phyloP scores from a whole-genome alignment of 2,797 vertebrate species.

The Tenualosa thibaudeaui region DNA sequence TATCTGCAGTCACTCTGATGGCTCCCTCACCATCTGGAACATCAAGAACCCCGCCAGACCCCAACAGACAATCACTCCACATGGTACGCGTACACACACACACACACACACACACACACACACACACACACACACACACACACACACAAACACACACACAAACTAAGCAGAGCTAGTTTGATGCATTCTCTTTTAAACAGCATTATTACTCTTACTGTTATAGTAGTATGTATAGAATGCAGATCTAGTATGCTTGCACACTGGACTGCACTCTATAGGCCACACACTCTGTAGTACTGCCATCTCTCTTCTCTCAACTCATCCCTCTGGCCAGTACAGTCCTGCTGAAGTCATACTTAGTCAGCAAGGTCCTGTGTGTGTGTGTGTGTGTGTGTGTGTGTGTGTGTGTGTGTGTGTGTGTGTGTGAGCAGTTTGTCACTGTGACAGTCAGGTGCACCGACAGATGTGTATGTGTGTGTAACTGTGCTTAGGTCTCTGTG shows the following conservation, averaged over 20 bases:
- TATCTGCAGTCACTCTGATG: slow-evolving; percentile 98
- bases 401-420: background rate
- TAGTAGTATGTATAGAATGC: too few relatives aligned
- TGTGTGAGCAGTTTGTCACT: too few relatives aligned
- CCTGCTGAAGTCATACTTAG: background rate
- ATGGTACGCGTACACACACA: slow-evolving; percentile 79
- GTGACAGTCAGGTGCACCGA: too few relatives aligned
- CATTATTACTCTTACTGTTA: background rate
- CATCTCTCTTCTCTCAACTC: background rate
- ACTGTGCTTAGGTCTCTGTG: too few relatives aligned
- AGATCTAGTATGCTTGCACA: background rate
- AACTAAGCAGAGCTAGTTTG: background rate
- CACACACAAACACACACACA: background rate
- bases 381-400: background rate
- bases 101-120: background rate
- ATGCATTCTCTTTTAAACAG: background rate
- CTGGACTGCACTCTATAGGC: background rate
- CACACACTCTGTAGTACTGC: background rate
- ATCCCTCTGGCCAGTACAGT: background rate
- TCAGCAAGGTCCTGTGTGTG: background rate
- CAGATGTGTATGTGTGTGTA: too few relatives aligned
- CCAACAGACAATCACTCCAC: slow-evolving; percentile 92
- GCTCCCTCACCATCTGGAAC: slow-evolving; percentile 96
- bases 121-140: background rate
- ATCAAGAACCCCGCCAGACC: slow-evolving; percentile 87